Evolutionary conservation across 2,797 vertebrate genomes (phyloP), one percentile per base, ranked within the genome.

Genomic region (Pangasius sanitwongsei): DNA sequence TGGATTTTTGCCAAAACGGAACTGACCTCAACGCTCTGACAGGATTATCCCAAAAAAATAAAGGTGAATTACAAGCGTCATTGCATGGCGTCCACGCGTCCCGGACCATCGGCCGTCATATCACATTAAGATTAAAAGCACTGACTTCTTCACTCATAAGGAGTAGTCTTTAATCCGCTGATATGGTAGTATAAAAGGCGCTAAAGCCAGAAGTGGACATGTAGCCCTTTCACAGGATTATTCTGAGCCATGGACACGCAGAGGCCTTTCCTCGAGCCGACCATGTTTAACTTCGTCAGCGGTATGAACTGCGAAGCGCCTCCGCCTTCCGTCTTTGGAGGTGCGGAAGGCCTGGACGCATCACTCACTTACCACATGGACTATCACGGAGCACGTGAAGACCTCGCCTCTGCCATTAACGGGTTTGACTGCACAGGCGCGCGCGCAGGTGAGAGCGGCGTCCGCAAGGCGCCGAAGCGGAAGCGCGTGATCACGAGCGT

Each of bases 401-500:
- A 95, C 3, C 67, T 94, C 8, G 69, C 93, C 1, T 94, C 89
- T 41, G 82, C 90, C 48, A 78, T 89, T 63, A 86, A 72, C 37
- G 90, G 92, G 90, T 91, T 92, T 34, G 86, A 90, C 77, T 93
- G 92, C 16, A 74, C 89, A 87, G 85, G 37, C 13, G 83, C 80
- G 81, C 59, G 81, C 87, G 20, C 87, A 1, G 83, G 69, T 70
- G 92, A 83, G 50, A 83, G 11, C 74, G n/a, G 41, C 12, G 55
- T 41, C 57, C 77, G 50, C 4, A 81, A 41, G 48, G n/a, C 41
- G 11, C 4, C 97, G 87, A 97, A 96, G 91, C 96, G 98, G 90
- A 98, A 97, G 91, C 91, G 98, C 8, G 93, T 98, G 93, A 98
- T 99, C 95, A 98, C 96, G 83, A 95, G 95, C 6, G 97, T 97